Base-by-base conservation (phyloP, 2,113 vertebrate genomes). In the Ceyx margarethae region DNA sequence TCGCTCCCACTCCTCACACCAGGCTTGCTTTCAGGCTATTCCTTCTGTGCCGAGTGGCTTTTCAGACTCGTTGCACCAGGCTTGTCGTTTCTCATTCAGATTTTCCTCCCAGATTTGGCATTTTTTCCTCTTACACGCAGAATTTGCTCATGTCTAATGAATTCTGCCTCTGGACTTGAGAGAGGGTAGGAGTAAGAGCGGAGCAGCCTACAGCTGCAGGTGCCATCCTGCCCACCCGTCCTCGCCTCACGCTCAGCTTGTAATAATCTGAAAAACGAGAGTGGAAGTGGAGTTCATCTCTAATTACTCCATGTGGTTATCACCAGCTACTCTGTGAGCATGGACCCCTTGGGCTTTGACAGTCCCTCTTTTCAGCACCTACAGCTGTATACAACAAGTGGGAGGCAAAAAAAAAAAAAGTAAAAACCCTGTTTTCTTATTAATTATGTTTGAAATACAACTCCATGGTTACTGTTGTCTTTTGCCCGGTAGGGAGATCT, bases 31-130 rank as follows among this genome's bases (percentile, higher is more conserved):
- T 89, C 93, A 76, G 90, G 95, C 93, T 72, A 82, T 76, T 93
- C 88, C 94, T 92, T 81, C 95, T 87, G 85, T 17, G 3, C 57
- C 42, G 72, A 84, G 84, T 11, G 75, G 81, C 85, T 94, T 82
- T 91, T 91, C 91, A 92, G 85, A 71, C 92, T 93, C 93, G 1
- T 33, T 76, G 95, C 92, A 95, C 93, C 90, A 94, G 90, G 25
- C 92, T 91, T 95, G 90, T 95, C 93, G 42, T 93, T 91, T 86
- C 92, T 94, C 90, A 91, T 95, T 96, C 95, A 91, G 57, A 53
- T 94, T 93, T 85, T 89, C 88, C 80, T 94, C 83, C 91, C 21
- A 33, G 92, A 95, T 93, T 81, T 66, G 69, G 91, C 73, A 94
- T 92, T 90, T 92, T 90, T 91, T 35, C 65, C 80, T 78, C 91